Evolutionary conservation across 2,888 invertebrate genomes (phyloP).

Genomic region (Tiliacea aurago): DNA sequence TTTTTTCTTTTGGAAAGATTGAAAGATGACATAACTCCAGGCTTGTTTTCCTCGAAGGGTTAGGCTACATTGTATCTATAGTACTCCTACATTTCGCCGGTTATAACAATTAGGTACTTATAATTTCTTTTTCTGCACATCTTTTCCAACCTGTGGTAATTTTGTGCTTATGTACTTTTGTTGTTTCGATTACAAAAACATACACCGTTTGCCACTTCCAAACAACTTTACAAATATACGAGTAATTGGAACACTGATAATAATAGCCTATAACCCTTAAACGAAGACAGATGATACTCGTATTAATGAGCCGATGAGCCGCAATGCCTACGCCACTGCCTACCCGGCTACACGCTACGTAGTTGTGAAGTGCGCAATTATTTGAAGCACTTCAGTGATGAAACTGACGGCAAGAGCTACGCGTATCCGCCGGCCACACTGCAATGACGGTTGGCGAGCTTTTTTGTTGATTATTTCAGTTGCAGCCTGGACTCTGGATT

Average conservation of each 20-base stretch:
- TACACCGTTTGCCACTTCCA: no score
- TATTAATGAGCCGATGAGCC: constrained; percentile 32
- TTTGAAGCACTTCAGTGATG: constrained; percentile 35
- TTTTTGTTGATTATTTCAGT: no score
- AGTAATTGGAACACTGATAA: neutral
- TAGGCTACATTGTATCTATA: no score
- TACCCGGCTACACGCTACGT: constrained; percentile 1
- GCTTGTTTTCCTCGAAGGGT: no score
- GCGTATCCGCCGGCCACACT: neutral
- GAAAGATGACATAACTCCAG: neutral
- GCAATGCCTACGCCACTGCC: neutral
- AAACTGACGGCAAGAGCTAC: constrained; percentile 1
- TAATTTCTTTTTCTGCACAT: no score
- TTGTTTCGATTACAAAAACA: no score
- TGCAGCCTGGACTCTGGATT: no score
- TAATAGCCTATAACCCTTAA: neutral
- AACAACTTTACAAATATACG: no score
- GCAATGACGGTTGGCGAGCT: neutral
- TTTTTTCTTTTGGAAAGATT: neutral
- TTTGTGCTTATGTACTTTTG: no score
- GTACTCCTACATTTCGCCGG: no score
- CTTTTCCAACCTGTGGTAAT: no score
- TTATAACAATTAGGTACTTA: no score
- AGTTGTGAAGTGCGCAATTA: constrained; percentile 30
- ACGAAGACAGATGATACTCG: neutral